Evolutionary conservation across 1,140 invertebrate species (phyloP).

Genomic region (Drosophila kikkawai): DNA sequence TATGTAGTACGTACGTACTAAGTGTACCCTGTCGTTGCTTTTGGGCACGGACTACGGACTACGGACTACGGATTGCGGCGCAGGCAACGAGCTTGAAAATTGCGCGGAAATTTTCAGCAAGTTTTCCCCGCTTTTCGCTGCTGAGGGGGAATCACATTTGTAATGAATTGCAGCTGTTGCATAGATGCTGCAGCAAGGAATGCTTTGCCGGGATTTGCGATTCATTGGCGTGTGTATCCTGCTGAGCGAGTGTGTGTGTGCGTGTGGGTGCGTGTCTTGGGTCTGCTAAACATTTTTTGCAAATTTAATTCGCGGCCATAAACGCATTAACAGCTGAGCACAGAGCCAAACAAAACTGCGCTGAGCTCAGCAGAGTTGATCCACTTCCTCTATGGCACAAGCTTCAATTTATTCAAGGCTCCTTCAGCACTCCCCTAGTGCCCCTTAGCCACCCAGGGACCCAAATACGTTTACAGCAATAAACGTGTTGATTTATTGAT

Average conservation of each 20-base stretch:
- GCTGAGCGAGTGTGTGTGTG: slow-evolving; percentile 1
- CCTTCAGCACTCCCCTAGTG: not conserved
- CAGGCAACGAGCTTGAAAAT: slow-evolving; percentile 75
- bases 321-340: slow-evolving; percentile 42
- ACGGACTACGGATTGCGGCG: slow-evolving; percentile 25
- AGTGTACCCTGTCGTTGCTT: slow-evolving; percentile 15
- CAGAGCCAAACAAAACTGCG: not conserved
- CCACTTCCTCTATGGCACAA: not conserved
- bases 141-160: slow-evolving; percentile 74
- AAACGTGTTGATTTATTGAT: slow-evolving; percentile 83
- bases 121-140: slow-evolving; percentile 50
- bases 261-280: not conserved
- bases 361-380: slow-evolving; percentile 3
- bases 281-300: slow-evolving; percentile 33
- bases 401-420: slow-evolving; percentile 29
- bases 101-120: slow-evolving; percentile 67
- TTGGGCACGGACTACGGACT: slow-evolving; percentile 22
- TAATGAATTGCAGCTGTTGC: slow-evolving; percentile 80
- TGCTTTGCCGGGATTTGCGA: slow-evolving; percentile 53
- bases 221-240: slow-evolving; percentile 63
- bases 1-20: slow-evolving; percentile 2
- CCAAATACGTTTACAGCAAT: slow-evolving; percentile 76
- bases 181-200: slow-evolving; percentile 21
- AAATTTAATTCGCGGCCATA: slow-evolving; percentile 46
- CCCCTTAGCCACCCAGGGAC: slow-evolving; percentile 6